These are phyloP conservation scores for Dolichopus griseipennis DNA, from an alignment of 2,888 invertebrate species.

Conservation along the genomic window DNA sequence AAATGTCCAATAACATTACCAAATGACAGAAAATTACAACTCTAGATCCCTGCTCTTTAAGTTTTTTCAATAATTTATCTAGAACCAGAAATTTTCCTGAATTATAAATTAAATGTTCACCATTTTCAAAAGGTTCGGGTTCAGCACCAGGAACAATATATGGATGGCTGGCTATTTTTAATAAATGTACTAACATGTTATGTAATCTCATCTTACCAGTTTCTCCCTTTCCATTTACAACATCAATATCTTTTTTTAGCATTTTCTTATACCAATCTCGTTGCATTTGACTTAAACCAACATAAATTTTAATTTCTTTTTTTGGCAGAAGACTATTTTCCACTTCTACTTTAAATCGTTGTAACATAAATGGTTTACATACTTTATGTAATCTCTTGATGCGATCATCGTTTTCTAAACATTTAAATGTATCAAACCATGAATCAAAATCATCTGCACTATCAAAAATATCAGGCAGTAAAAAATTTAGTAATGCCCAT, in stretches of 20 bases:
- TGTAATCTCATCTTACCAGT: conserved; percentile 89
- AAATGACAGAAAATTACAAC: conserved; percentile 88
- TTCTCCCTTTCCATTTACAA: conserved; percentile 91
- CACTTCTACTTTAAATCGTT: conserved; percentile 88
- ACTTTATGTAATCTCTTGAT: conserved; percentile 83
- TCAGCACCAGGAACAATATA: conserved; percentile 95
- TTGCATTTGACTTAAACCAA: conserved; percentile 93
- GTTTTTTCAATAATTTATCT: conserved; percentile 79
- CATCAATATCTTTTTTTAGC: conserved; percentile 92
- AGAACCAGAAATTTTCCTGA: conserved; percentile 89
- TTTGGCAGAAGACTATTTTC: conserved; percentile 89
- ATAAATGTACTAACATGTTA: conserved; percentile 93
- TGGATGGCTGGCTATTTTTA: conserved; percentile 93
- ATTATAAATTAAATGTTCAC: conserved; percentile 76
- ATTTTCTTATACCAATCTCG: conserved; percentile 96
- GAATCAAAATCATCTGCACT: conserved; percentile 91
- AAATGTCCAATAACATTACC: conserved; percentile 84
- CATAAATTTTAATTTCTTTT: conserved; percentile 88
- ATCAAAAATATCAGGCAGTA: conserved; percentile 91
- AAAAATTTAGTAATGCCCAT: conserved; percentile 90
- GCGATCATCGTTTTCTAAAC: conserved; percentile 74
- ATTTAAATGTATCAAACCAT: conserved; percentile 90
- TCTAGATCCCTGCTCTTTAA: conserved; percentile 77
- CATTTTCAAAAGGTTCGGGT: conserved; percentile 83
- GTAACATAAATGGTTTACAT: conserved; percentile 79